Conservation (phyloP, 2,888 invertebrate genomes). For the Megalurothrips usitatus region DNA sequence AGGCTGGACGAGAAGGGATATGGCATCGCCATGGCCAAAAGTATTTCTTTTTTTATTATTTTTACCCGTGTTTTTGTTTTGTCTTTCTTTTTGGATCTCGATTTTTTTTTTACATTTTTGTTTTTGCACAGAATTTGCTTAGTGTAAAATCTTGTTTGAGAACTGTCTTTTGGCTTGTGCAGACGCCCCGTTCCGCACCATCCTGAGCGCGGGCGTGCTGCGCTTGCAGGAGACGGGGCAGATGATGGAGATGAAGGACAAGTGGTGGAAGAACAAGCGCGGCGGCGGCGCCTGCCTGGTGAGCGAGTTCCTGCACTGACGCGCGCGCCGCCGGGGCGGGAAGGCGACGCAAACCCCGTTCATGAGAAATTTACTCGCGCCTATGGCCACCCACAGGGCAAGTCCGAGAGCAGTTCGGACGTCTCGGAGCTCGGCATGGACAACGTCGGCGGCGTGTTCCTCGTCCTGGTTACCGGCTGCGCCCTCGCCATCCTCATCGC, state of each 20-base stretch:
- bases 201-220: conserved; percentile 73
- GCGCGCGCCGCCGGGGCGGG: too few species aligned
- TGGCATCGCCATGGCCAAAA: conserved; percentile 78
- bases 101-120: too few species aligned
- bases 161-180: conserved; percentile 36
- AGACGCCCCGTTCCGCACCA: conserved; percentile 70
- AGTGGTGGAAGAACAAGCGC: conserved; percentile 86
- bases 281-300: conserved; percentile 67
- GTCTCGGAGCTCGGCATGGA: conserved; percentile 67
- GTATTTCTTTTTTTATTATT: conserved; percentile 50
- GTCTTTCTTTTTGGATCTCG: not conserved
- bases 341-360: too few species aligned
- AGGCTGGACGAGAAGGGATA: conserved; percentile 78
- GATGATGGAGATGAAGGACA: conserved; percentile 70
- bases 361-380: too few species aligned
- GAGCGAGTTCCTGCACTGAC: too few species aligned
- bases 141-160: too few species aligned
- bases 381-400: not conserved
- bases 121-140: too few species aligned
- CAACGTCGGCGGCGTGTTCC: conserved; percentile 89
- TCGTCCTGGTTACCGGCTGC: conserved; percentile 74
- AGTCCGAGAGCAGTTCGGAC: conserved; percentile 32
- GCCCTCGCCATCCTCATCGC: conserved; percentile 67
- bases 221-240: conserved; percentile 79
- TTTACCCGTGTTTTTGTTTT: not conserved